Evolutionary conservation across 2,888 invertebrate species (phyloP).

Genomic region (Megastigmus dorsalis): DNA sequence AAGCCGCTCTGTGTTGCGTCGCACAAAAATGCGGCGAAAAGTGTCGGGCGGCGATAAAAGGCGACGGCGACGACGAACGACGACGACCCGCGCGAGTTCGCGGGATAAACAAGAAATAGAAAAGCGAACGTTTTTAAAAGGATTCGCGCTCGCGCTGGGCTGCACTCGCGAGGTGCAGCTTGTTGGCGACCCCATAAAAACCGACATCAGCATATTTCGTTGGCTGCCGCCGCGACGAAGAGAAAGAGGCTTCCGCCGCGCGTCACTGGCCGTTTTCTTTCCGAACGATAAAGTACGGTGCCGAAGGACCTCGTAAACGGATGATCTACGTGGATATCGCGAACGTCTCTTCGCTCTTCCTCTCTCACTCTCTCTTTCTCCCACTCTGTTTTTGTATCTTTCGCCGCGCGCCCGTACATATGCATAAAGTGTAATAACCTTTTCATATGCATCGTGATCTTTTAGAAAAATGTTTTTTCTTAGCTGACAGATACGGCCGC

Average conservation of each 20-base stretch:
- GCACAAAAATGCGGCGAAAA: too few relatives aligned
- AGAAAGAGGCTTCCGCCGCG: neutral
- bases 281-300: slow-evolving; percentile 47
- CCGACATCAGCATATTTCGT: slow-evolving; percentile 53
- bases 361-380: too few relatives aligned
- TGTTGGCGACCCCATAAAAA: slow-evolving; percentile 44
- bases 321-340: slow-evolving; percentile 47
- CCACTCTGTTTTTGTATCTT: too few relatives aligned
- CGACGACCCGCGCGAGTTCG: too few relatives aligned
- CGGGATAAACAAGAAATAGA: slow-evolving; percentile 47
- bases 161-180: slow-evolving; percentile 44
- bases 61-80: slow-evolving; percentile 11
- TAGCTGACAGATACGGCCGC: too few relatives aligned
- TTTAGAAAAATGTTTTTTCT: slow-evolving; percentile 24
- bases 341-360: neutral
- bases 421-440: slow-evolving; percentile 26
- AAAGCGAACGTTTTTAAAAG: slow-evolving; percentile 33
- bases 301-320: slow-evolving; percentile 51
- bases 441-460: slow-evolving; percentile 13
- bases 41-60: slow-evolving; percentile 9
- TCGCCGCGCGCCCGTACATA: neutral
- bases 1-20: too few relatives aligned
- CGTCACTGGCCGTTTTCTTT: slow-evolving; percentile 42
- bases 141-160: neutral
- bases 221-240: neutral